A percentile compares a stretch with the other conserved stretches of the same genome.
Conservation (phyloP, 2,113 vertebrate genomes). For the Canis aureus region DNA sequence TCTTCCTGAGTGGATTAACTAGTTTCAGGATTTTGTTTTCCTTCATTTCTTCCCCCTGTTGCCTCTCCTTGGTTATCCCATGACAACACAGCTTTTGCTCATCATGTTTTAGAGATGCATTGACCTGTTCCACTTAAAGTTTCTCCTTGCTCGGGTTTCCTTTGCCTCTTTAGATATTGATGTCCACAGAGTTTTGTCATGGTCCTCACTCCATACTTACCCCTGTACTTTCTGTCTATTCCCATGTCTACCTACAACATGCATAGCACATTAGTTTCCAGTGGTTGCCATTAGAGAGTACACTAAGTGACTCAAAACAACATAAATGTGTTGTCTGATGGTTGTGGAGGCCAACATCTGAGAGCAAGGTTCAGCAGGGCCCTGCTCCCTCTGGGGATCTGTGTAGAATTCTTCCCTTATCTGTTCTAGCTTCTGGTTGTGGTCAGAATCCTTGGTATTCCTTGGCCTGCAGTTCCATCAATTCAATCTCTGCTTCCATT, state of each 20-base stretch:
- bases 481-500: neutral
- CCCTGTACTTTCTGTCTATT: too few species aligned
- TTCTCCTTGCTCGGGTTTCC: neutral
- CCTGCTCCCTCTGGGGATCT: neutral
- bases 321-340: neutral
- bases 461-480: neutral
- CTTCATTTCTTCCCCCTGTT: neutral
- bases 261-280: neutral
- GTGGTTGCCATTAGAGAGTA: neutral
- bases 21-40: neutral
- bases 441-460: fast-evolving
- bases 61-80: neutral
- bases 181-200: neutral
- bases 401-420: neutral
- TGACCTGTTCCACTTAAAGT: neutral
- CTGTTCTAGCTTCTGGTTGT: neutral
- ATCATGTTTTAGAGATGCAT: neutral
- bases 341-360: neutral
- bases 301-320: neutral
- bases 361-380: neutral
- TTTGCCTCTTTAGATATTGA: neutral
- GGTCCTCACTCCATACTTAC: too few species aligned
- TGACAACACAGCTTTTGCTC: fast-evolving
- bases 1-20: neutral
- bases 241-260: neutral